Percentiles rank a stretch among this genome's conserved stretches.
Conservation (phyloP, 2,113 vertebrate species). For the Raja brachyura region DNA sequence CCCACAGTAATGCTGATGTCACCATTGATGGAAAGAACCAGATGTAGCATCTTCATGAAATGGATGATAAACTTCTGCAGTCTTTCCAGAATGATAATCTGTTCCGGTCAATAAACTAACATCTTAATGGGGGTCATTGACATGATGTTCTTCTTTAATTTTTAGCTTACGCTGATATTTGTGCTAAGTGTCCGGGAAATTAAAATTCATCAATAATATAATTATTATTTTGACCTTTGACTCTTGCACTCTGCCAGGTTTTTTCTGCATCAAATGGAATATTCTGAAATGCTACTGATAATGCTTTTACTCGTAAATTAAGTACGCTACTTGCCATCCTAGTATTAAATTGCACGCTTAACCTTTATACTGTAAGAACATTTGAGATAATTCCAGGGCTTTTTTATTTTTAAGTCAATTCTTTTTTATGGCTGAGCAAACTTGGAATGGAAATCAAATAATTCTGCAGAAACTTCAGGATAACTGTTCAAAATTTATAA, state of each 20-base stretch:
- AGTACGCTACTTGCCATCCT: background rate
- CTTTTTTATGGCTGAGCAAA: background rate
- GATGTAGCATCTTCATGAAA: background rate
- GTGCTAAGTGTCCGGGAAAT: background rate
- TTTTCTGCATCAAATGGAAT: background rate
- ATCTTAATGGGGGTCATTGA: background rate
- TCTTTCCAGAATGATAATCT: conserved; percentile 3
- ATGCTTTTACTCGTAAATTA: background rate
- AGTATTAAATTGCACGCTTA: background rate
- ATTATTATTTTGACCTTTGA: background rate
- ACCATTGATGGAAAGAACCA: too few species aligned
- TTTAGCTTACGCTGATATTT: background rate
- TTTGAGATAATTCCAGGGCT: background rate
- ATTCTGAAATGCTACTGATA: background rate
- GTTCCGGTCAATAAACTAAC: conserved; percentile 23
- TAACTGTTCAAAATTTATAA: background rate
- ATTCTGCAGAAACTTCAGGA: background rate
- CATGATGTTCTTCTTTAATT: background rate
- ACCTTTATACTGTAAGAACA: background rate
- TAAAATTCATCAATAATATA: conserved; percentile 20
- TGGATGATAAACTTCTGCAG: background rate
- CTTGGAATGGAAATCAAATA: background rate
- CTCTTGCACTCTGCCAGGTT: background rate
- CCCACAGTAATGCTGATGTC: background rate
- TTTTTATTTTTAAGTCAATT: background rate